phyloP scores from a whole-genome alignment of 2,113 vertebrate genomes.

The Podilymbus podiceps region DNA sequence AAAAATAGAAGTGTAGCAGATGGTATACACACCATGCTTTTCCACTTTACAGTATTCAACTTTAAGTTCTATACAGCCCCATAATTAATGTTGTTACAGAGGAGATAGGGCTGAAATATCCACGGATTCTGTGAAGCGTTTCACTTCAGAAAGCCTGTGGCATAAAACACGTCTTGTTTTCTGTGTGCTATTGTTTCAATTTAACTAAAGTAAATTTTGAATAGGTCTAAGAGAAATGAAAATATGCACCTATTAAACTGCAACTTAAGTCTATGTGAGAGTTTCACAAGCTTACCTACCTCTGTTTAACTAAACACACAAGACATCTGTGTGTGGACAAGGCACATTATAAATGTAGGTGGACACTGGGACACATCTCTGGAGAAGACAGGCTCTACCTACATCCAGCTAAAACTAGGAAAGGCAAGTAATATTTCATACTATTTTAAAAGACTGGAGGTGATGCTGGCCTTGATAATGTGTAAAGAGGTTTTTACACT shows the following conservation, averaged over 20 bases:
- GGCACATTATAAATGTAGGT: accelerated
- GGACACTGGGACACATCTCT: background rate
- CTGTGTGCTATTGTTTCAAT: background rate
- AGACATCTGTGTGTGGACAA: background rate
- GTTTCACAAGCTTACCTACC: background rate
- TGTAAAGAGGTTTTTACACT: background rate
- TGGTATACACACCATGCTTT: background rate
- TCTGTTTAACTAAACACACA: background rate
- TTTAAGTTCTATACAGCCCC: background rate
- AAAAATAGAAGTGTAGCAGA: background rate
- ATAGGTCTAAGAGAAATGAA: background rate
- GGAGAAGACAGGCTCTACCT: background rate
- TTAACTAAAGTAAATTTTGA: background rate
- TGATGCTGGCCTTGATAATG: background rate
- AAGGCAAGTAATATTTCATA: background rate
- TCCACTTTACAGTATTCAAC: background rate
- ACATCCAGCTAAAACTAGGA: background rate
- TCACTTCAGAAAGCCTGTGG: background rate
- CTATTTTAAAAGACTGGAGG: background rate
- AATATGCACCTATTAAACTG: background rate
- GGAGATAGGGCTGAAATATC: background rate
- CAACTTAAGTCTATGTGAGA: background rate
- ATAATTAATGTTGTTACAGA: background rate
- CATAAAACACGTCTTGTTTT: background rate
- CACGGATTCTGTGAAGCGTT: background rate